Base-by-base conservation (phyloP, 2,888 invertebrate genomes). In the Volucella zonaria region DNA sequence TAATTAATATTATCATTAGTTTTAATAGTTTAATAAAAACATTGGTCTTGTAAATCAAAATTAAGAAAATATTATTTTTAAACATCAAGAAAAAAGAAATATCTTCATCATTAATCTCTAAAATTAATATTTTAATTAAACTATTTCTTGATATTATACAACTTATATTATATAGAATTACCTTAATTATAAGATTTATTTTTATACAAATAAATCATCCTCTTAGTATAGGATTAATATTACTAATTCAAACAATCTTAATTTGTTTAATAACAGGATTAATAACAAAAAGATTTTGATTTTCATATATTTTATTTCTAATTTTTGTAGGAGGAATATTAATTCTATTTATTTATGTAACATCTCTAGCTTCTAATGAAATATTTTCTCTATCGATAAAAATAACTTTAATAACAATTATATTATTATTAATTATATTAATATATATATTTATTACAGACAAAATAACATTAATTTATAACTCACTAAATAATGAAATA, bases 311-410 rank as follows among this genome's bases (percentile, higher is more conserved):
- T 89, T 88, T 94, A 92, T 94, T 94, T n/a, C 89, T 94, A 92
- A 93, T 93, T 88, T 94, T 94, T 90, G 89, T 95, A 90, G 94
- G 95, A 18, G 94, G 94, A 14, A n/a, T n/a, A n/a, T n/a, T n/a
- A n/a, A 91, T 95, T 9, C 88, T 95, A 92, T 94, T 95, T 92
- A 93, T 94, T 90, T 95, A 95, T 90, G 93, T 95, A 2, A 93
- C 93, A 76, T 94, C 94, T 87, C 89, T 94, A 90, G 93, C 94
- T 0, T 94, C 93, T 14, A 94, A 94, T 92, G 93, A 94, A 93
- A 91, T 93, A 92, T 93, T 94, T 90, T 89, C 90, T 82, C 88
- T 91, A 80, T 90, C 90, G 9, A 87, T 90, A 66, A 92, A 91
- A 87, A 75, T 88, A 79, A 88, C 86, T 89, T 88, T 90, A 79